Evolutionary conservation across 2,888 invertebrate species (phyloP), one percentile per base, ranked within the genome.

Genomic region (Noctua fimbriata): DNA sequence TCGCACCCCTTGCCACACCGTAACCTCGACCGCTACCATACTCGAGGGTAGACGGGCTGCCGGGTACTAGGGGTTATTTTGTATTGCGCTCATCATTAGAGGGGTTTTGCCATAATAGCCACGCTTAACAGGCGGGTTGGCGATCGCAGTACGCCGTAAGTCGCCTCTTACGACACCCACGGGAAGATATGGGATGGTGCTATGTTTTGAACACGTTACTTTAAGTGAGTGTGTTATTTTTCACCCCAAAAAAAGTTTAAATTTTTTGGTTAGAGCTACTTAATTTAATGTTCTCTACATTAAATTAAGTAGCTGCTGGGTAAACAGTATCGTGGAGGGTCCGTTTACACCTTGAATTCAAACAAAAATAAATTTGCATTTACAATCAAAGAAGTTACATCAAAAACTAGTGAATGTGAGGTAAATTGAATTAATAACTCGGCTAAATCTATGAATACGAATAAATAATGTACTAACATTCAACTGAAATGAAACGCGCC

Each of bases 361-460:
- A 36, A 28, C 12, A n/a, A n/a, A n/a, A n/a, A n/a, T n/a, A n/a
- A n/a, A n/a, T 52, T 78, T 28, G 10, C n/a, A 9, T 47, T 58
- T 28, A 24, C 9, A 36, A 32, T 24, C 9, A 6, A 55, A 49
- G 18, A 10, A 32, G 7, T 21, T n/a, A 21, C 10, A 79, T n/a
- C 32, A 63, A 24, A 73, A 58, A 73, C 41, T 5, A 18, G 32
- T 49, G 10, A 12, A 9, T n/a, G 16, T 47, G 28, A 58, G 16
- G 16, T 36, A 32, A 7, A 41, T 55, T 55, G 63, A 63, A 66
- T 81, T 32, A 75, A 71, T 28, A 71, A 60, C 32, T 47, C 4
- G 21, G 18, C 18, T 58, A 78, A 72, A 9, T 55, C 1, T 21
- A 24, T 52, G 9, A 41, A n/a, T 63, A 32, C 21, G 18, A 21